phyloP scores from a whole-genome alignment of 2,113 vertebrate species.

The human (Homo sapiens) region GRCh38 chr6:167797001-167797500 shows the following conservation, averaged over 20 bases:
- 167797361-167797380: background rate
- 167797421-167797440: background rate
- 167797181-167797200: fast-evolving
- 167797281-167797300: no score
- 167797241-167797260: no score
- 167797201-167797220: background rate
- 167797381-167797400: background rate
- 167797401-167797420: background rate
- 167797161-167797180: fast-evolving
- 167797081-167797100: background rate
- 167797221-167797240: background rate
- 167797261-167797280: no score
- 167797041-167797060: background rate
- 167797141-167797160: fast-evolving
- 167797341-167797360: background rate
- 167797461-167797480: background rate
- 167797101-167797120: fast-evolving
- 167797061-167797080: background rate
- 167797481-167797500: background rate
- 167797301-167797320: background rate
- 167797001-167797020: background rate
- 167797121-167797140: fast-evolving
- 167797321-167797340: background rate
- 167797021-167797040: background rate
- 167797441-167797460: background rate